phyloP scores from a whole-genome alignment of 2,113 vertebrate species.

The Heterochromis multidens region DNA sequence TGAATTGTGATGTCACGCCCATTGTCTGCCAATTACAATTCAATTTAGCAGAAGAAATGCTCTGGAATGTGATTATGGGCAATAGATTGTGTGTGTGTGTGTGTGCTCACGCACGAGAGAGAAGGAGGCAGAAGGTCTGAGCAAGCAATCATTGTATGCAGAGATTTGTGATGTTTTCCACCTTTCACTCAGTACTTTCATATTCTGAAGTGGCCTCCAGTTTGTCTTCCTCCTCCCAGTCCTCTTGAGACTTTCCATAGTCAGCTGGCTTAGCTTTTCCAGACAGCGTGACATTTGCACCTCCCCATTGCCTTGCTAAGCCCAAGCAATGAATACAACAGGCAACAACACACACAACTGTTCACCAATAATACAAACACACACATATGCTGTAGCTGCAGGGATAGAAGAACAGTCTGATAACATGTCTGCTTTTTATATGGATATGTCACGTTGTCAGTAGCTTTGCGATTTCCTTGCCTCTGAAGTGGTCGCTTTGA shows the following conservation, averaged over 20 bases:
- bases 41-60: conserved; percentile 56
- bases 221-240: background rate
- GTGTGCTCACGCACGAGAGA: background rate
- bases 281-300: conserved; percentile 50
- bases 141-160: background rate
- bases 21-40: conserved; percentile 64
- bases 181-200: conserved; percentile 33
- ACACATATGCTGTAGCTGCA: background rate
- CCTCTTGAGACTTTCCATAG: conserved; percentile 15
- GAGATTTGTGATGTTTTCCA: conserved; percentile 22
- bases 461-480: background rate
- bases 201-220: conserved; percentile 22
- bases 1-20: conserved; percentile 53
- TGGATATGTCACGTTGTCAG: background rate
- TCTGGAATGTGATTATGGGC: conserved; percentile 52
- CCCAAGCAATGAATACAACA: conserved; percentile 15
- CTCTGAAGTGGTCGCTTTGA: background rate
- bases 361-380: background rate
- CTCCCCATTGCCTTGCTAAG: conserved; percentile 27
- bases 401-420: background rate
- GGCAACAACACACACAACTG: background rate
- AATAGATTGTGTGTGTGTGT: background rate
- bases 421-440: background rate
- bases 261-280: conserved; percentile 24
- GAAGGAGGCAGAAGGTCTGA: background rate